These are phyloP conservation scores for Anisognathus igniventris DNA, from an alignment of 2,797 vertebrate genomes.

Conservation along the genomic window DNA sequence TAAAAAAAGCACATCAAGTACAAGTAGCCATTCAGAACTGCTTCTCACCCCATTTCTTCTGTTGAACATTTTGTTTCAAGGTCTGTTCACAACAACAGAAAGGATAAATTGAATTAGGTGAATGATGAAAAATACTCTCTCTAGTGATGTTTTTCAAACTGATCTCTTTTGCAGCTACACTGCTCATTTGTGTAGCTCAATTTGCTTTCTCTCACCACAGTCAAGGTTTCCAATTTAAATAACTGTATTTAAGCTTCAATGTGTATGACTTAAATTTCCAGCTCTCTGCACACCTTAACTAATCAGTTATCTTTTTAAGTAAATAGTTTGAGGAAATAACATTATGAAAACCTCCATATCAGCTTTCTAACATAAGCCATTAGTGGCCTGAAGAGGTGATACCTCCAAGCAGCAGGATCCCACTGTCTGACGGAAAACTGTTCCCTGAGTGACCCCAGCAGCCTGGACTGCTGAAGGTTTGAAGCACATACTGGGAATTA, in stretches of 20 bases:
- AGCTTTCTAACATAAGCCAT: not conserved
- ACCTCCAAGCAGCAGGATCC: not conserved
- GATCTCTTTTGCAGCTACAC: not conserved
- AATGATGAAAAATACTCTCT: not conserved
- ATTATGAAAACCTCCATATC: not conserved
- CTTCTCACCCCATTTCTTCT: not conserved
- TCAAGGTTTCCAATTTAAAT: not conserved
- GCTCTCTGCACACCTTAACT: not conserved
- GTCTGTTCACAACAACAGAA: not conserved
- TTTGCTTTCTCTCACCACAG: not conserved
- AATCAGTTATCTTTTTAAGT: not conserved
- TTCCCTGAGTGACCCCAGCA: not conserved
- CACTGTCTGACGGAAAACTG: not conserved
- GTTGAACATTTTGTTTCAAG: not conserved
- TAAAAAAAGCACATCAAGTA: not conserved
- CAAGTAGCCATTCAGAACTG: not conserved
- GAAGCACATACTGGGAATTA: not conserved
- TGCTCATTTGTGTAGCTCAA: not conserved
- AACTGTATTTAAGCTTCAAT: not conserved
- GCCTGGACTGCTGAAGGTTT: not conserved
- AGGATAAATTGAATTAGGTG: not conserved
- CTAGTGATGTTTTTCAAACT: not conserved
- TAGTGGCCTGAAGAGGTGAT: not conserved
- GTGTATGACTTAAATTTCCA: not conserved
- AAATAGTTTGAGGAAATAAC: not conserved